phyloP scores from a whole-genome alignment of 2,113 vertebrate species.

The Hippocampus mohnikei region DNA sequence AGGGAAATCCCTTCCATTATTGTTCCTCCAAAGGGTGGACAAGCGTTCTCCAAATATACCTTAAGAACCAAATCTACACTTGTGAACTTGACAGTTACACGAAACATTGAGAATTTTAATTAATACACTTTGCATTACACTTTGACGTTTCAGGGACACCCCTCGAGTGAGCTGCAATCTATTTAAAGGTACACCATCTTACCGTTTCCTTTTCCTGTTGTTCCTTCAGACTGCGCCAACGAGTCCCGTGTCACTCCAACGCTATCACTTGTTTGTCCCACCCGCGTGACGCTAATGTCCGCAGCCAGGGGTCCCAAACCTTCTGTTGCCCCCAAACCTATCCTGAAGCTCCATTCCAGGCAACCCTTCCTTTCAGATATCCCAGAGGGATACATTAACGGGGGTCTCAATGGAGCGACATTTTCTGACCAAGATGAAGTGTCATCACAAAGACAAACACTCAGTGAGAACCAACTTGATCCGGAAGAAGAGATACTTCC shows the following conservation, averaged over 20 bases:
- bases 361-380: conserved; percentile 55
- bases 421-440: conserved; percentile 25
- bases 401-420: conserved; percentile 53
- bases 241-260: conserved; percentile 87
- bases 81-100: neutral
- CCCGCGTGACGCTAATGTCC: conserved; percentile 72
- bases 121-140: neutral
- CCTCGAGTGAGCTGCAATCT: conserved; percentile 57
- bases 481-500: conserved; percentile 32
- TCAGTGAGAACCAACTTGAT: neutral
- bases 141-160: conserved; percentile 49
- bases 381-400: conserved; percentile 73
- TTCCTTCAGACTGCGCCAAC: conserved; percentile 76
- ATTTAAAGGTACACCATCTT: conserved; percentile 68
- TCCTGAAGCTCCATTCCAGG: conserved; percentile 50
- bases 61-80: neutral
- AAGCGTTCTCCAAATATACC: conserved; percentile 9
- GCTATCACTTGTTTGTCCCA: conserved; percentile 75
- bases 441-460: conserved; percentile 23
- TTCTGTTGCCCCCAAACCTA: conserved; percentile 87
- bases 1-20: conserved; percentile 62
- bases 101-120: neutral
- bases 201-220: conserved; percentile 71
- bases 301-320: conserved; percentile 83
- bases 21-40: conserved; percentile 41